These are phyloP conservation scores for Goniozus legneri DNA, from an alignment of 1,140 invertebrate species.

Conservation along the genomic window DNA sequence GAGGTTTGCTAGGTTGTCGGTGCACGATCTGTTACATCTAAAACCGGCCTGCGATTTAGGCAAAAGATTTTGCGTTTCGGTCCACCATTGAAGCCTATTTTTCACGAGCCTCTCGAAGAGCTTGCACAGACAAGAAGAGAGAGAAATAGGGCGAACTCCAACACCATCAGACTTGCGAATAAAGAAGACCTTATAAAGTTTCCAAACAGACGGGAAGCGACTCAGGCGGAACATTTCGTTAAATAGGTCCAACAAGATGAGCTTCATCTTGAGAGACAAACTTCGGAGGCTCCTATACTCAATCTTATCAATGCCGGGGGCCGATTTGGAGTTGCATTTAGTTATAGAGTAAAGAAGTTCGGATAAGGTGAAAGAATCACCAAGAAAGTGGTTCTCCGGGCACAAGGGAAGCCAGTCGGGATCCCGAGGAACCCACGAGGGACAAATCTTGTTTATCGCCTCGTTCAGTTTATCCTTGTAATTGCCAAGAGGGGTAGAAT, in stretches of 20 bases:
- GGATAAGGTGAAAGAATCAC: neutral
- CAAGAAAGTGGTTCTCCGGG: neutral
- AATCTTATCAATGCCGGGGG: conserved; percentile 6
- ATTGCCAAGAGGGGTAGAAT: neutral
- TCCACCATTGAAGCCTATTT: conserved; percentile 12
- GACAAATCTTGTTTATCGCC: neutral
- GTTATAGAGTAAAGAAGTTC: neutral
- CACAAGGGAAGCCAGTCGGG: no score
- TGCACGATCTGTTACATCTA: conserved; percentile 11
- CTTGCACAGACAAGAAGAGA: conserved; percentile 17
- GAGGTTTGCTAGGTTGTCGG: conserved; percentile 12
- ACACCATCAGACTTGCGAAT: conserved; percentile 12
- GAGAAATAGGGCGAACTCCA: conserved; percentile 21
- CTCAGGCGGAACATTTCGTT: neutral
- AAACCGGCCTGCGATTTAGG: conserved; percentile 18
- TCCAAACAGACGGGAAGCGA: conserved; percentile 6
- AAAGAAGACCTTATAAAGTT: conserved; percentile 3
- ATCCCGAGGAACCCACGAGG: neutral
- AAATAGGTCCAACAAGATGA: neutral
- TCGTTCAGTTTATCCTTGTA: neutral
- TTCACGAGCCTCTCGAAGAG: conserved; percentile 22
- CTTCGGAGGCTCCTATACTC: neutral
- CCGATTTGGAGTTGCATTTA: neutral
- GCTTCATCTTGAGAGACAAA: neutral
- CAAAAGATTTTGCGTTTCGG: conserved; percentile 7